Percentiles rank a stretch among this genome's conserved stretches.
Evolutionary conservation across 2,113 vertebrate species (phyloP).

Genomic region (Pseudolaguvia tuberculata): DNA sequence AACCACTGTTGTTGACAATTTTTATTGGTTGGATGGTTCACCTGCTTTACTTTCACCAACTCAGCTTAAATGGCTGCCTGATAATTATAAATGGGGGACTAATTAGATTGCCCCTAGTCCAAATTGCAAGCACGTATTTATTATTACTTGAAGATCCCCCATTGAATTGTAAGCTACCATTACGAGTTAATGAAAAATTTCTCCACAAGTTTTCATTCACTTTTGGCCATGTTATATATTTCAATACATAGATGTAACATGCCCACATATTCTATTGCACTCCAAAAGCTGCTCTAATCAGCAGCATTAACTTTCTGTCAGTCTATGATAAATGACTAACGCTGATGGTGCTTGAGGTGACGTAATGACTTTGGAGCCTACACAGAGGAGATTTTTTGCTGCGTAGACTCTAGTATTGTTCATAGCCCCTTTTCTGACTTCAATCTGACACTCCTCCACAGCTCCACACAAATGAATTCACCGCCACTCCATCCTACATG

Average conservation of each 20-base stretch:
- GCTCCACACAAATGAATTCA: constrained; percentile 79
- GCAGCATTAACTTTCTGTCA: neutral
- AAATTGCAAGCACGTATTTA: too few relatives aligned
- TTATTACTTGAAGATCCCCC: too few relatives aligned
- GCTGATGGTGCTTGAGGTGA: constrained; percentile 11
- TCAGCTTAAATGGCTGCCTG: too few relatives aligned
- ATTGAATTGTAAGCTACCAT: too few relatives aligned
- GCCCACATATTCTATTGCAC: neutral
- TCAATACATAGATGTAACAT: neutral
- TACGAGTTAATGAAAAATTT: too few relatives aligned
- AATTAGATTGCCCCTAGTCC: too few relatives aligned
- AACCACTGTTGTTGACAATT: too few relatives aligned
- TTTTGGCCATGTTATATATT: too few relatives aligned
- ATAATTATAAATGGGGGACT: too few relatives aligned
- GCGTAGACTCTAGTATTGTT: neutral
- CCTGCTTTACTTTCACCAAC: too few relatives aligned
- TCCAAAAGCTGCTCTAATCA: neutral
- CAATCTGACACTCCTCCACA: constrained; percentile 67
- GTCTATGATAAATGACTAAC: constrained; percentile 17
- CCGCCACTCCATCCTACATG: constrained; percentile 64
- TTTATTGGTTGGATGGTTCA: too few relatives aligned
- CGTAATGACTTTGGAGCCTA: neutral
- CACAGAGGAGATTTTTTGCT: constrained; percentile 5
- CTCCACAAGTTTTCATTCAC: too few relatives aligned
- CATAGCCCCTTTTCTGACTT: constrained; percentile 69